Evolutionary conservation across 2,888 invertebrate species (phyloP).

Genomic region (Glaucopsyche alexis): DNA sequence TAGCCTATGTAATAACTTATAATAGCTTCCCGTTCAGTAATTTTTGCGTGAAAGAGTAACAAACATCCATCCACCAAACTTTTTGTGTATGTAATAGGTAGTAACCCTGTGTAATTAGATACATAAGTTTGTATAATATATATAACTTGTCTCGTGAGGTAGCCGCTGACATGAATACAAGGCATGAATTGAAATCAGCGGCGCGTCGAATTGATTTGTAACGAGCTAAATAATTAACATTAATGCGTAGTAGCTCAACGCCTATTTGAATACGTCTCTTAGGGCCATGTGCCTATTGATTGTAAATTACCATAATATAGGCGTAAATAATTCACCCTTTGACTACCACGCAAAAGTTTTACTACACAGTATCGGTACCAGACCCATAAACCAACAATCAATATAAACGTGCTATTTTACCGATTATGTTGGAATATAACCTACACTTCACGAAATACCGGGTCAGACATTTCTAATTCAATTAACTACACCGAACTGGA

Average conservation of each 20-base stretch:
- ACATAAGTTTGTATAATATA: not conserved
- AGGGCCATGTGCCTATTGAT: slow-evolving; percentile 1
- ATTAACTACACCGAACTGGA: not conserved
- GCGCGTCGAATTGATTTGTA: slow-evolving; percentile 22
- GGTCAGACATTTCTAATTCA: not conserved
- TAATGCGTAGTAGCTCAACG: slow-evolving; percentile 18
- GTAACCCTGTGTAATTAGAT: not conserved
- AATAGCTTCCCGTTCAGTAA: too few species aligned
- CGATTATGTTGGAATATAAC: not conserved
- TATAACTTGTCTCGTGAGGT: slow-evolving; percentile 22
- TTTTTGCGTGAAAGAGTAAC: too few species aligned
- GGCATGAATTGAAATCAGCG: slow-evolving; percentile 17
- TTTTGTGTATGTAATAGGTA: too few species aligned
- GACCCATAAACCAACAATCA: too few species aligned
- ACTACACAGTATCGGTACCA: too few species aligned
- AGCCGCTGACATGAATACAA: slow-evolving; percentile 11
- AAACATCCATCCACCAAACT: too few species aligned
- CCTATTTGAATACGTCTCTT: not conserved
- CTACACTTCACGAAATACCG: not conserved
- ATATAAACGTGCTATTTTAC: too few species aligned
- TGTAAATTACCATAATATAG: not conserved
- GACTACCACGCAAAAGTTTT: not conserved
- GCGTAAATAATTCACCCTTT: not conserved
- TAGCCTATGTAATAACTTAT: too few species aligned
- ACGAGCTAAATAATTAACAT: slow-evolving; percentile 22